Evolutionary conservation across 2,888 invertebrate genomes (phyloP).

Genomic region (Chalcis sispes): DNA sequence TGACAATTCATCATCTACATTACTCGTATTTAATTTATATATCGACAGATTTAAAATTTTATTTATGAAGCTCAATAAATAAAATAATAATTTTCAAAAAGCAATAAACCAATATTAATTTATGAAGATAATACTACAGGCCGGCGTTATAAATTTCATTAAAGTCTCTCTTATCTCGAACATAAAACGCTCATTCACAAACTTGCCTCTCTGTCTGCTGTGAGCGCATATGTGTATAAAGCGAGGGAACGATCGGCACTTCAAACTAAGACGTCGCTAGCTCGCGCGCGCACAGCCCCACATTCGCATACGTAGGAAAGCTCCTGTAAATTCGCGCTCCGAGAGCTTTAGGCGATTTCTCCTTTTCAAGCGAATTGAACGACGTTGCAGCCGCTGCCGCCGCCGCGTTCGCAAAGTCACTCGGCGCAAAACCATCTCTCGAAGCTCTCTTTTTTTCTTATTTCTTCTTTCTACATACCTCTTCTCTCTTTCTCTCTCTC

Average conservation of each 20-base stretch:
- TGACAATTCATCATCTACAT: no score
- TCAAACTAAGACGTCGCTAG: slow-evolving; percentile 4
- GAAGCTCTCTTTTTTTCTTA: background rate
- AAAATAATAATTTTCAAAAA: no score
- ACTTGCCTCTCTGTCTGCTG: background rate
- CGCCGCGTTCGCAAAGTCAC: background rate
- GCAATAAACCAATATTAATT: no score
- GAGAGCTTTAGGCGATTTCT: slow-evolving; percentile 43
- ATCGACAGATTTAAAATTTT: no score
- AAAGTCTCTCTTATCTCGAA: slow-evolving; percentile 2
- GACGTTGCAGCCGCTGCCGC: no score
- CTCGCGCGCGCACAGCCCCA: background rate
- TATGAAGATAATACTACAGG: no score
- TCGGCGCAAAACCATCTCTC: slow-evolving; percentile 9
- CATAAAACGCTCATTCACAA: slow-evolving; percentile 3
- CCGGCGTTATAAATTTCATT: background rate
- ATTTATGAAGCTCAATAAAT: no score
- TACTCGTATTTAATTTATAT: no score
- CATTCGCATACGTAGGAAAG: background rate
- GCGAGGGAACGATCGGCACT: slow-evolving; percentile 22
- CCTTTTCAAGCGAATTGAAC: slow-evolving; percentile 4
- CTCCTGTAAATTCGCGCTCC: slow-evolving; percentile 19
- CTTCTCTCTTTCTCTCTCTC: slow-evolving; percentile 2
- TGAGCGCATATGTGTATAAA: background rate
- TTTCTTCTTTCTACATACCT: no score